phyloP scores from a whole-genome alignment of 2,113 vertebrate species.

The Gasterosteus aculeatus region DNA sequence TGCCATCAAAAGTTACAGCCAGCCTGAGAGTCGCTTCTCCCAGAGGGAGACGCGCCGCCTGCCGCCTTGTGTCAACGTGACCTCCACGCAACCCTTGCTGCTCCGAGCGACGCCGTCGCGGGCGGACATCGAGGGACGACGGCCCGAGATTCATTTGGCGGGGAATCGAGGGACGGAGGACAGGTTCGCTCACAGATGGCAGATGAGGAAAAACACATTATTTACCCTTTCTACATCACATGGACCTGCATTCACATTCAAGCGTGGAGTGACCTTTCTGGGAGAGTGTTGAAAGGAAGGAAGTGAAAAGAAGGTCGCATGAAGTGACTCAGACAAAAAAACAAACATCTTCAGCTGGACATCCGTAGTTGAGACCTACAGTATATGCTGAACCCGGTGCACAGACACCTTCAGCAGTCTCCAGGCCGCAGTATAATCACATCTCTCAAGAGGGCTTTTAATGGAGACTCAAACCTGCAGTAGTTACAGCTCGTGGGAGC shows the following conservation, averaged over 20 bases:
- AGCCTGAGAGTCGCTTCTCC: slow-evolving; percentile 8
- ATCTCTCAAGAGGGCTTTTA: slow-evolving; percentile 1
- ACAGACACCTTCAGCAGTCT: slow-evolving; percentile 17
- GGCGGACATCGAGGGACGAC: slow-evolving; percentile 12
- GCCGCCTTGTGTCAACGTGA: slow-evolving; percentile 42
- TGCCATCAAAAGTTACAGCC: slow-evolving; percentile 23
- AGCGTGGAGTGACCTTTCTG: slow-evolving; percentile 61
- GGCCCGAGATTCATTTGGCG: slow-evolving; percentile 22
- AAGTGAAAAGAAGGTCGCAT: slow-evolving; percentile 25
- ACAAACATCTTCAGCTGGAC: slow-evolving; percentile 22
- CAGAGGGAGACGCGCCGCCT: background rate
- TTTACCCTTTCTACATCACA: slow-evolving; percentile 39
- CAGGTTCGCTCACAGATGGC: slow-evolving; percentile 31
- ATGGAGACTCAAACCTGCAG: slow-evolving; percentile 14
- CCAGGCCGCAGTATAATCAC: slow-evolving; percentile 38
- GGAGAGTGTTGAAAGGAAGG: slow-evolving; percentile 37
- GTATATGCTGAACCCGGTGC: slow-evolving; percentile 10
- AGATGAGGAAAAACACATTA: slow-evolving; percentile 64
- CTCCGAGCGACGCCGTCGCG: slow-evolving; percentile 12
- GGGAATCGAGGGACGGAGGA: slow-evolving; percentile 22
- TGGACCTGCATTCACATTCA: slow-evolving; percentile 44
- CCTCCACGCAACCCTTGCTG: slow-evolving; percentile 42
- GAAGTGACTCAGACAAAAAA: slow-evolving; percentile 35
- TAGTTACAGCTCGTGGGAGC: background rate
- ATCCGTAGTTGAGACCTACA: slow-evolving; percentile 37